A percentile compares a stretch with the other conserved stretches of the same genome.
These are phyloP conservation scores for Smittia sp. DNA, from an alignment of 2,888 invertebrate species.

Conservation along the genomic window DNA sequence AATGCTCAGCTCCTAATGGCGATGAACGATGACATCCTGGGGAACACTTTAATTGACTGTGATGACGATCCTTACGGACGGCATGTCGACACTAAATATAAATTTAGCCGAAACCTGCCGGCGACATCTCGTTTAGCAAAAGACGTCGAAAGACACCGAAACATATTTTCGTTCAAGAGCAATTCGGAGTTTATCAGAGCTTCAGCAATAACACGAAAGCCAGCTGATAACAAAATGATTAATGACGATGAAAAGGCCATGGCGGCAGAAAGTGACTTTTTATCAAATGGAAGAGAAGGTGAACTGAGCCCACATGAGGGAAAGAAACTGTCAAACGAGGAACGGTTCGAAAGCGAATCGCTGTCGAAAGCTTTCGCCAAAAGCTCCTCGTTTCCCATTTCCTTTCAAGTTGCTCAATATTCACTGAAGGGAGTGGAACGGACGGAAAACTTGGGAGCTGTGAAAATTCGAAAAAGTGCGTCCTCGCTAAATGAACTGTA, in stretches of 20 bases:
- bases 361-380: neutral
- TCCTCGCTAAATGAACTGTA: neutral
- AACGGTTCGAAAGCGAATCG: neutral
- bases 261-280: neutral
- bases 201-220: neutral
- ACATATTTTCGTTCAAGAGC: neutral
- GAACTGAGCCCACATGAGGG: neutral
- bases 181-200: no score
- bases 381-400: neutral
- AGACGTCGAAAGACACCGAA: neutral
- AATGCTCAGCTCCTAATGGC: neutral
- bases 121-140: neutral
- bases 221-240: neutral
- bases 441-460: neutral
- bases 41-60: neutral
- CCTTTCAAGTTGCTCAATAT: no score
- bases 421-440: no score
- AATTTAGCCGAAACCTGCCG: neutral
- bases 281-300: neutral
- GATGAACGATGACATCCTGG: neutral
- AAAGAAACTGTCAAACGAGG: neutral
- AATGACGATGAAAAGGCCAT: neutral
- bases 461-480: neutral
- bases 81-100: neutral
- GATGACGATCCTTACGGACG: neutral